Evolutionary conservation across 2,113 vertebrate genomes (phyloP).

Genomic region (Grus americana): DNA sequence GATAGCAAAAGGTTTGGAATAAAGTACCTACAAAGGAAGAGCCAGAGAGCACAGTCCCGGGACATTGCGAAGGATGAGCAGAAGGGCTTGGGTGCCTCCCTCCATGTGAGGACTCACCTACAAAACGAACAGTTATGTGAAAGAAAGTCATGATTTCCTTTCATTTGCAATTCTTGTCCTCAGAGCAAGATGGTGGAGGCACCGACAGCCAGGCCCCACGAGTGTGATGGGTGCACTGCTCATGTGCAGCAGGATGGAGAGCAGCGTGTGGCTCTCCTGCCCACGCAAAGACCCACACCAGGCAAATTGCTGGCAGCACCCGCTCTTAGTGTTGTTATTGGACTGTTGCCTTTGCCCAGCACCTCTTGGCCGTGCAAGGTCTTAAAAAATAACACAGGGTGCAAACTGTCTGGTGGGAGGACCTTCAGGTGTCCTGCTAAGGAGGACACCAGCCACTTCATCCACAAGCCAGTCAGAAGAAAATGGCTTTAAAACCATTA

Average conservation of each 20-base stretch:
- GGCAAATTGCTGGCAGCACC: not conserved
- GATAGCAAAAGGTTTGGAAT: not conserved
- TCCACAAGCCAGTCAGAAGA: rapidly evolving
- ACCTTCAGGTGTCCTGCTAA: not conserved
- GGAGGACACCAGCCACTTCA: not conserved
- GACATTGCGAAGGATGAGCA: not conserved
- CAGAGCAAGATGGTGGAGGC: not conserved
- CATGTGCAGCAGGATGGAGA: not conserved
- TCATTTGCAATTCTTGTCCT: not conserved
- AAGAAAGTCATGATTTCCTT: not conserved
- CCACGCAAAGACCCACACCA: not conserved
- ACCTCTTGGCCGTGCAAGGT: not conserved
- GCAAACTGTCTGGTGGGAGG: rapidly evolving
- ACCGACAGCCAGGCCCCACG: rapidly evolving
- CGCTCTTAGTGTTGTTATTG: not conserved
- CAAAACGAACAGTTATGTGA: rapidly evolving
- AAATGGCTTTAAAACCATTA: not conserved
- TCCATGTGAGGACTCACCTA: rapidly evolving
- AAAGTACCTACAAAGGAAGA: not conserved
- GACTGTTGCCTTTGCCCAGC: not conserved
- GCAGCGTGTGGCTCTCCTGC: not conserved
- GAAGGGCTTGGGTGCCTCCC: not conserved
- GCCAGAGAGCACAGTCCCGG: not conserved
- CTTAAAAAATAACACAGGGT: not conserved
- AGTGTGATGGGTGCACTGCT: no score